Evolutionary conservation across 2,797 vertebrate species (phyloP).

Genomic region (Phaenicophaeus curvirostris): DNA sequence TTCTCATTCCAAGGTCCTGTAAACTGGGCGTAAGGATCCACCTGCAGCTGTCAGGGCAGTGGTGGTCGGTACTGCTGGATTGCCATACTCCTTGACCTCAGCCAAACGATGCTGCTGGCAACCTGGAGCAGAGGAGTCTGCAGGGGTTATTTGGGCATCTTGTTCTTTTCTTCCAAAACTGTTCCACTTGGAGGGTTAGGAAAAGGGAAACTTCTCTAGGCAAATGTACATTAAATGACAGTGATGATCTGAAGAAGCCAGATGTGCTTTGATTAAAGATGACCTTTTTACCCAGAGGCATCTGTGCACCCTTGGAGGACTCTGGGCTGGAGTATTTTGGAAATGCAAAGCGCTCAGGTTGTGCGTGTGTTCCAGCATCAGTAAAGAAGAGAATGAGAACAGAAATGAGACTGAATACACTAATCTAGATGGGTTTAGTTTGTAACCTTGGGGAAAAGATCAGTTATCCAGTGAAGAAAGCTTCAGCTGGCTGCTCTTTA

Average conservation of each 20-base stretch:
- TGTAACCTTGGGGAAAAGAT: neutral
- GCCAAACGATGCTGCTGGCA: neutral
- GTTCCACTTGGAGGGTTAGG: neutral
- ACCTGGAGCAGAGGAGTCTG: neutral
- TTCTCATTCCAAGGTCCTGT: neutral
- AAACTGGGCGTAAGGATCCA: neutral
- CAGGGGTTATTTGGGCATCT: neutral
- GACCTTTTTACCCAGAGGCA: neutral
- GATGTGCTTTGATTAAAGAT: neutral
- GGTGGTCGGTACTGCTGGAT: too few species aligned
- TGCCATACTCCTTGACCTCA: too few species aligned
- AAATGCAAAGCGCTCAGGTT: neutral
- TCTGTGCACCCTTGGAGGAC: neutral
- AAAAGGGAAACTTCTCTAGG: neutral
- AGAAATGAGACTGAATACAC: neutral
- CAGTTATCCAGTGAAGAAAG: neutral
- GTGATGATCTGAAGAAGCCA: neutral
- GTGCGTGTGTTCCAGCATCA: neutral
- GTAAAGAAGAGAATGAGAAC: neutral
- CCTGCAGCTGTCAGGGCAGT: neutral
- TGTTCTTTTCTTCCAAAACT: neutral
- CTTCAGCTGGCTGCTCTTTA: neutral
- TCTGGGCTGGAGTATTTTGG: neutral
- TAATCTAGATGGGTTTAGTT: neutral
- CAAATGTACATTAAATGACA: neutral